These are phyloP conservation scores for Microtus obscurus DNA, from an alignment of 2,797 vertebrate genomes.

Conservation along the genomic window DNA sequence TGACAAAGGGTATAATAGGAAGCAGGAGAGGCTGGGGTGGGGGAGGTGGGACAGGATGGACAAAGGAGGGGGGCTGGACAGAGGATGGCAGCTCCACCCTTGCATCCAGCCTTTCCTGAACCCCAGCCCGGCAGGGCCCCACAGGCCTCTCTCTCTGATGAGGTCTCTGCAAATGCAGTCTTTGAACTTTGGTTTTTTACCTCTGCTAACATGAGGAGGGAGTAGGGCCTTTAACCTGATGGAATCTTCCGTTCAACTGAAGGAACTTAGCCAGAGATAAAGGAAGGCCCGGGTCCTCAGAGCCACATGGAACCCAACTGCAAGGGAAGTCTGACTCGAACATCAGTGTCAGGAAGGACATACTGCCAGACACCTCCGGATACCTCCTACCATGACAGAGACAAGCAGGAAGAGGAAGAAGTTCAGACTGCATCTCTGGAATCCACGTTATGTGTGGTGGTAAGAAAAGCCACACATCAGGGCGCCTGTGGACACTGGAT, in stretches of 20 bases:
- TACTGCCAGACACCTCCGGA: not conserved
- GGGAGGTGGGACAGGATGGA: not conserved
- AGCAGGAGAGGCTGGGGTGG: not conserved
- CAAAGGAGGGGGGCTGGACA: not conserved
- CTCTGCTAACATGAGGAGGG: not conserved
- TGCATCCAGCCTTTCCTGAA: not conserved
- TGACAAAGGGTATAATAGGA: not conserved
- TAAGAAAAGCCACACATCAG: fast-evolving
- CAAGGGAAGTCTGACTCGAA: not conserved
- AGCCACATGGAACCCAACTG: not conserved
- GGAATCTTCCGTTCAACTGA: not conserved
- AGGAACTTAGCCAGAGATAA: not conserved
- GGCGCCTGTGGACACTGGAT: not conserved
- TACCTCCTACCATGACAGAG: not conserved
- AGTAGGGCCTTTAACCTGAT: fast-evolving
- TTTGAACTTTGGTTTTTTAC: not conserved
- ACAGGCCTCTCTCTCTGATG: too few relatives aligned
- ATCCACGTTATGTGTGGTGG: too few relatives aligned
- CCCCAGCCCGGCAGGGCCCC: not conserved
- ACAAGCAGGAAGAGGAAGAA: not conserved
- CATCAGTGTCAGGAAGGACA: fast-evolving
- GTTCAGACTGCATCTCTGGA: not conserved
- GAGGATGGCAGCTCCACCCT: not conserved
- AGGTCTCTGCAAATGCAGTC: not conserved
- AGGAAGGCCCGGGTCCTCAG: not conserved